Conservation (phyloP, 2,113 vertebrate species). For the Pelecanoides urinatrix region DNA sequence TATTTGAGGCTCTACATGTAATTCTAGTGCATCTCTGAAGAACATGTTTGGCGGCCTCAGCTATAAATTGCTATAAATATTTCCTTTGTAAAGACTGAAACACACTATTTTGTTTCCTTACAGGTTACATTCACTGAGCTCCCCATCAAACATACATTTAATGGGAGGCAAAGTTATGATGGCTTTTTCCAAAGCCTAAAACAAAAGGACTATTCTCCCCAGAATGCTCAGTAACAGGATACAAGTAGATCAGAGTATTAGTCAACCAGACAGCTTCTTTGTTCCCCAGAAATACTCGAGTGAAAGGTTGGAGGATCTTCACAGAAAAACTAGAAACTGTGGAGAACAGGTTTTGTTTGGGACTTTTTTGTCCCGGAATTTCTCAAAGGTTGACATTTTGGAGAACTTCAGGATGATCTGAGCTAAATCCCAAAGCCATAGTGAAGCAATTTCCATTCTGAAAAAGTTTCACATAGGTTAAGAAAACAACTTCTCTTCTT, state of each 20-base stretch:
- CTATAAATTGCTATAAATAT: constrained; percentile 14
- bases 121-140: neutral
- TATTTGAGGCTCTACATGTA: neutral
- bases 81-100: constrained; percentile 26
- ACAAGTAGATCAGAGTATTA: neutral
- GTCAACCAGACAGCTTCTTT: neutral
- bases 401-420: neutral
- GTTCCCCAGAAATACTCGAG: neutral
- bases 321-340: neutral
- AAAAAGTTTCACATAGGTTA: neutral
- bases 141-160: neutral
- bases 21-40: constrained; percentile 23
- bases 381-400: neutral
- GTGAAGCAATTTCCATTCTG: neutral
- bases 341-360: neutral
- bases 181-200: constrained; percentile 7
- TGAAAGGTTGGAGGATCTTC: neutral
- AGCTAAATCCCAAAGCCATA: neutral
- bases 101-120: neutral
- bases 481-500: neutral
- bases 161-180: neutral
- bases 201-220: constrained; percentile 5
- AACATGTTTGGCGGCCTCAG: rapidly evolving
- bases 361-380: neutral
- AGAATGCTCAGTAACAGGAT: neutral